Conservation (phyloP, 2,888 invertebrate species). For the Trichopria drosophilae region DNA sequence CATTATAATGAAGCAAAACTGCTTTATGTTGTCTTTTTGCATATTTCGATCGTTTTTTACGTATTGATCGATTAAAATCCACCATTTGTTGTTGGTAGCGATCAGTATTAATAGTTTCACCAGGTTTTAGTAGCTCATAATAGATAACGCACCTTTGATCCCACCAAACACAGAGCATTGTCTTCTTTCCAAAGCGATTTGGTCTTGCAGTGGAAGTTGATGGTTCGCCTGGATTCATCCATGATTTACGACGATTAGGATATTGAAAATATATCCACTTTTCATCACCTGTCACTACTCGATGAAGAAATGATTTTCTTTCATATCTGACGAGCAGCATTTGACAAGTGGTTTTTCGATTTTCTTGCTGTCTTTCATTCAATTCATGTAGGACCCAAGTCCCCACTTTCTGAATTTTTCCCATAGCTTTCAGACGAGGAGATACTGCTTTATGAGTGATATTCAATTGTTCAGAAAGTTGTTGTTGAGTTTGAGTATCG, state of each 20-base stretch:
- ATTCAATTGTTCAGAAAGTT: conserved; percentile 5
- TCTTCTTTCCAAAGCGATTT: no score
- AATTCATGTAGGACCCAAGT: no score
- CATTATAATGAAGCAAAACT: no score
- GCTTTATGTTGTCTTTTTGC: no score
- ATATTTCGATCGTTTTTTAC: no score
- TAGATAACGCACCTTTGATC: no score
- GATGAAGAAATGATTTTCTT: conserved; percentile 32
- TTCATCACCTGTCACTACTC: conserved; percentile 31
- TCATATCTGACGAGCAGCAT: conserved; percentile 28
- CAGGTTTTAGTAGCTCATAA: no score
- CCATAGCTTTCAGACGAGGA: conserved; percentile 38
- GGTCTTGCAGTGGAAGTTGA: conserved; percentile 26
- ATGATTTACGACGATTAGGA: conserved; percentile 29
- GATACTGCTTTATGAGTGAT: conserved; percentile 32
- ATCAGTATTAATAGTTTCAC: no score
- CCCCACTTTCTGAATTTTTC: conserved; percentile 32
- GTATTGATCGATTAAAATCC: no score
- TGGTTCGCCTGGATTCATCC: conserved; percentile 29
- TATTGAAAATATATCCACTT: conserved; percentile 26
- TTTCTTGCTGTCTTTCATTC: no score
- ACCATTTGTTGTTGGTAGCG: no score
- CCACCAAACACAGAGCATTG: no score
- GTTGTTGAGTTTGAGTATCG: conserved; percentile 5
- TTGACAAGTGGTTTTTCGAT: conserved; percentile 29